Evolutionary conservation across 1,140 invertebrate species (phyloP), one percentile per base, ranked within the genome.

Genomic region (Pogonognathellus flavescens): DNA sequence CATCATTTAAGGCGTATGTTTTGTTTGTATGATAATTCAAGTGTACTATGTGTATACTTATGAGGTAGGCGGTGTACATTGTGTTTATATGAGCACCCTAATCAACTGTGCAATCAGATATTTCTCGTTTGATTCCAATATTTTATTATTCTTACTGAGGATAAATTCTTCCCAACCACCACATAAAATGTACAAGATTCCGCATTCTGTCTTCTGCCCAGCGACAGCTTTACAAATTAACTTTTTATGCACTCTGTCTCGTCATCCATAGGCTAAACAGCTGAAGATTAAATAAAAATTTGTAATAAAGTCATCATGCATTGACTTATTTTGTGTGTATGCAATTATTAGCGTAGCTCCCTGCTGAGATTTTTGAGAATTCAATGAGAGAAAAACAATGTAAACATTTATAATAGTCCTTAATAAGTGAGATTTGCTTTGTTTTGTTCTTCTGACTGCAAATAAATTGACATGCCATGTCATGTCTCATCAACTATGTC

Each of bases 391-490:
- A 76, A 76, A 50, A 18, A n/a, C 49, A 49, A n/a, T 41, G 70
- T 76, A 49, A 76, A 76, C 70, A 76, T 76, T 76, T 50, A 9
- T 14, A 76, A 49, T 76, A 76, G 70, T n/a, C n/a, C 70, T 76
- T 76, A 76, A 76, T 76, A 31, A 76, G 70, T 50, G 70, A 25
- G 70, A 76, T 76, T 76, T 76, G 41, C 70, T 76, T 76, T 76
- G 70, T 76, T 41, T 76, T 76, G 10, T 20, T 14, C 22, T 13
- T 16, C n/a, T 76, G 70, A 13, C n/a, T 25, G 41, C 70, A 76
- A 50, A 16, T 76, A 76, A 66, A 76, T 76, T 76, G 70, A 76
- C 70, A 76, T 76, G 70, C 14, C 70, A 76, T 76, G 41, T 72
- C 66, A 49, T 31, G 31, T 76, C 70, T 50, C 16, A 50, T 76